Percentiles rank a stretch among this genome's conserved stretches.
These are phyloP conservation scores for human (Homo sapiens) DNA, from an alignment of 2,113 vertebrate species.

Conservation along the genomic window GRCh38 chrX:7165501-7166000, in stretches of 20 bases:
- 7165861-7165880: no score
- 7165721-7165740: accelerated
- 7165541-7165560: no score
- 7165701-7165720: accelerated
- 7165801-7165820: not conserved
- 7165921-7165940: not conserved
- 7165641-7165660: no score
- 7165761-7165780: accelerated
- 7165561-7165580: no score
- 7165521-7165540: no score
- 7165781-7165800: not conserved
- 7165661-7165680: not conserved
- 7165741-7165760: not conserved
- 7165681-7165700: no score
- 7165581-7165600: no score
- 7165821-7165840: not conserved
- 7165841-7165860: not conserved
- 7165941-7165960: not conserved
- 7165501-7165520: no score
- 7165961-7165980: not conserved
- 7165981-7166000: no score
- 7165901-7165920: accelerated
- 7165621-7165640: no score
- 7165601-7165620: no score
- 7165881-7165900: accelerated